These are phyloP conservation scores for Actenoides lindsayi DNA, from an alignment of 2,113 vertebrate species.

Conservation along the genomic window DNA sequence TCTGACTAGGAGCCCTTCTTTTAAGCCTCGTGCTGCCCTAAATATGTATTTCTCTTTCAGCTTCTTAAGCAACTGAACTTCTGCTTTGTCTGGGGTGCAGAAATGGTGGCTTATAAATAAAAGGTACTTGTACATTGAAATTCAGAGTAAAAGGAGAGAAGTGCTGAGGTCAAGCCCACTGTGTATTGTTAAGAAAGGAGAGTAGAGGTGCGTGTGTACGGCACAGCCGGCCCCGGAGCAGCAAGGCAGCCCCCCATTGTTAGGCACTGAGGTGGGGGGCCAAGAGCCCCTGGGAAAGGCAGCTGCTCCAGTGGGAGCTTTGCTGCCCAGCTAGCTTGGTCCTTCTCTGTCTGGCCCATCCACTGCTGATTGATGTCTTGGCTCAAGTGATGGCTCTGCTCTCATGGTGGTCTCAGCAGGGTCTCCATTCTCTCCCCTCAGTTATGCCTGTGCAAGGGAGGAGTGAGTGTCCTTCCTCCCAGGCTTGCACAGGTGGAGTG, in stretches of 20 bases:
- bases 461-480: not conserved
- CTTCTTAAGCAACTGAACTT: not conserved
- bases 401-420: rapidly evolving
- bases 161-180: not conserved
- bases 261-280: not conserved
- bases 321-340: not conserved
- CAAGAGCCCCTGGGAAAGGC: not conserved
- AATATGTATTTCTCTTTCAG: not conserved
- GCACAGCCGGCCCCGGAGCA: not conserved
- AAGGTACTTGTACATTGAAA: not conserved
- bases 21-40: not conserved
- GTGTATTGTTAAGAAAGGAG: rapidly evolving
- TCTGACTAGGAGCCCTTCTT: not conserved
- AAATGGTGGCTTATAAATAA: not conserved
- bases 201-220: rapidly evolving
- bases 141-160: not conserved
- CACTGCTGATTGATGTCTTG: not conserved
- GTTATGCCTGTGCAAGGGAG: not conserved
- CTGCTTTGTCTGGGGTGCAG: not conserved
- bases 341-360: not conserved
- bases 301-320: not conserved
- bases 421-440: not conserved
- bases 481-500: rapidly evolving
- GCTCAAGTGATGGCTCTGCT: not conserved
- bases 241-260: not conserved